A percentile compares a stretch with the other conserved stretches of the same genome.
Conservation (phyloP, 2,113 vertebrate species). For the Rattus rattus region DNA sequence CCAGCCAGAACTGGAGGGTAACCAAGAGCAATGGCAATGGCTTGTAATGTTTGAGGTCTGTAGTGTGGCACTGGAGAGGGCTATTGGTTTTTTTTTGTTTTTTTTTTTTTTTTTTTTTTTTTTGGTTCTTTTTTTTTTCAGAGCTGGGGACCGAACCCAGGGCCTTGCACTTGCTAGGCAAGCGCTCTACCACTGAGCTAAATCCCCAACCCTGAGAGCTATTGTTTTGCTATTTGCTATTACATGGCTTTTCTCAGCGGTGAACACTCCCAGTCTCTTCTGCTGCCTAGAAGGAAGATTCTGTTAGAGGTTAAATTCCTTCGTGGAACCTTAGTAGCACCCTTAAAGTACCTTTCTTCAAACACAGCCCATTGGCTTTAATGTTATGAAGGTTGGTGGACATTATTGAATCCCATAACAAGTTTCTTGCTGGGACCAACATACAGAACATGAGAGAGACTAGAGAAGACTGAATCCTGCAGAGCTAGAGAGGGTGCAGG, state of each 20-base stretch:
- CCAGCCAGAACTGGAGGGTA: too few species aligned
- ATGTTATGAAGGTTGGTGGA: neutral
- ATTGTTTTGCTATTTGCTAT: neutral
- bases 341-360: neutral
- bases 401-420: neutral
- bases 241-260: neutral
- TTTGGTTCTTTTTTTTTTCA: too few species aligned
- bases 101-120: too few species aligned
- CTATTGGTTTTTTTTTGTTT: too few species aligned
- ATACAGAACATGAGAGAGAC: neutral
- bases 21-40: neutral
- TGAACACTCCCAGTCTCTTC: neutral
- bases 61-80: neutral
- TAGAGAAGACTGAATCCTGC: neutral
- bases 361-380: neutral
- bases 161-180: too few species aligned
- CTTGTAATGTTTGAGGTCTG: neutral
- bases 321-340: neutral
- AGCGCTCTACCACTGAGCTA: too few species aligned
- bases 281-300: neutral
- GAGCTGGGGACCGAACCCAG: too few species aligned
- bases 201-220: too few species aligned
- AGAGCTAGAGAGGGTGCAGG: neutral
- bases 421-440: conserved; percentile 7
- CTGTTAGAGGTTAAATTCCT: neutral